Percentiles rank a stretch among this genome's conserved stretches.
Evolutionary conservation across 1,140 invertebrate genomes (phyloP).

Genomic region (Stenopsyche tienmushanensis): DNA sequence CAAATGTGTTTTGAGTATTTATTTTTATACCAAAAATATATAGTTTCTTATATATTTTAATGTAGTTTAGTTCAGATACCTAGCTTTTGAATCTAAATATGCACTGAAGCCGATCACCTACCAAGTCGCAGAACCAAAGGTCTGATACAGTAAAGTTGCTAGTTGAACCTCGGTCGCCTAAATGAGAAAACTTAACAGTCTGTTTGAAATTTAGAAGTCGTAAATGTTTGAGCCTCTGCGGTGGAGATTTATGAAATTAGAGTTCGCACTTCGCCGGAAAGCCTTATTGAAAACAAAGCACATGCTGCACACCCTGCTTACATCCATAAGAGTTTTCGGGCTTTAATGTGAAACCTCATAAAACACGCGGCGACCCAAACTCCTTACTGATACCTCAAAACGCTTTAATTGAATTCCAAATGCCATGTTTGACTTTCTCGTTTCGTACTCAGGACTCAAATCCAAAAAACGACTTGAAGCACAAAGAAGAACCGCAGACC

Average conservation of each 20-base stretch:
- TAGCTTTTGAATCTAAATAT: no score
- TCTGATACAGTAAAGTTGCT: conserved; percentile 8
- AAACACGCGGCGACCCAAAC: not conserved
- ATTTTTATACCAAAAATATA: no score
- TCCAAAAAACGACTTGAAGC: no score
- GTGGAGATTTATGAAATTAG: conserved; percentile 32
- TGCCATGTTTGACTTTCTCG: no score
- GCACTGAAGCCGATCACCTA: no score
- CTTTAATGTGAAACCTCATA: not conserved
- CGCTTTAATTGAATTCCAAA: not conserved
- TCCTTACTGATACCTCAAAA: not conserved
- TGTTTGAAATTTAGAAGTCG: conserved; percentile 33
- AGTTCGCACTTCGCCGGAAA: conserved; percentile 16
- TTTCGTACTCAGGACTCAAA: no score
- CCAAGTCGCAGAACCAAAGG: not conserved
- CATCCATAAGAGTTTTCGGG: not conserved
- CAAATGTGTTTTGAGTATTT: no score
- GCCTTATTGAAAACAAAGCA: conserved; percentile 31
- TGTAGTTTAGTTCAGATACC: no score
- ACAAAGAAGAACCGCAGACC: no score
- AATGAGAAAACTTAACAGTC: conserved; percentile 36
- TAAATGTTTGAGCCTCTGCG: conserved; percentile 28
- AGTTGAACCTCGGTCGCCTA: conserved; percentile 13
- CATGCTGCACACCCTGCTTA: not conserved
- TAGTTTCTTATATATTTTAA: no score